These are phyloP conservation scores for Zosterops pallidus DNA, from an alignment of 2,113 vertebrate genomes.

Conservation along the genomic window DNA sequence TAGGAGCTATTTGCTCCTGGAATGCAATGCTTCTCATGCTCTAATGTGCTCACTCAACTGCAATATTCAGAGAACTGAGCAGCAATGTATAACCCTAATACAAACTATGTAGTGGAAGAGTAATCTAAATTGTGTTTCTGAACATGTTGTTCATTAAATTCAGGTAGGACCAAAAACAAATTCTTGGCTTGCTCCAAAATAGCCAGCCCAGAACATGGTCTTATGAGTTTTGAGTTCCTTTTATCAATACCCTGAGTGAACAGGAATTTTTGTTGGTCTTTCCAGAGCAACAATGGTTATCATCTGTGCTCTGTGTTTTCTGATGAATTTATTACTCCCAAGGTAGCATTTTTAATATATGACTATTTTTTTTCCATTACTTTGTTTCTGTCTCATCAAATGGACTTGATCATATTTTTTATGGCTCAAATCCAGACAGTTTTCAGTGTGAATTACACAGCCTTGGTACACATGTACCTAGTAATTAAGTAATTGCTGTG, in stretches of 20 bases:
- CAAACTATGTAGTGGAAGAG: background rate
- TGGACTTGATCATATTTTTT: background rate
- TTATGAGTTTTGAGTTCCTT: background rate
- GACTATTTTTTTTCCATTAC: background rate
- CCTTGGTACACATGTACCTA: background rate
- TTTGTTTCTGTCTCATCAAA: background rate
- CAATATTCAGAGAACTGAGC: background rate
- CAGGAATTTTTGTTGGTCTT: background rate
- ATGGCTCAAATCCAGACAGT: background rate
- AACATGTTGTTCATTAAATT: background rate
- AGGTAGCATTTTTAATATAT: background rate
- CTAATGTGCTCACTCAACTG: background rate
- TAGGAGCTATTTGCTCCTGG: background rate
- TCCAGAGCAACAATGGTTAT: background rate
- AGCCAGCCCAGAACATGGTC: background rate
- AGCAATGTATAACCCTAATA: background rate
- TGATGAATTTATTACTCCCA: background rate
- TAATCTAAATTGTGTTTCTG: background rate
- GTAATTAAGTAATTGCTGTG: background rate
- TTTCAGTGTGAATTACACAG: background rate
- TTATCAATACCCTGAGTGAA: background rate
- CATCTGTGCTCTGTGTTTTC: background rate
- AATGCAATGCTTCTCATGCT: background rate
- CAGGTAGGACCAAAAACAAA: background rate
- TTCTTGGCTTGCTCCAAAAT: background rate